Percentiles rank a stretch among this genome's conserved stretches.
Conservation (phyloP, 2,113 vertebrate genomes). For the Xiphophorus hellerii region DNA sequence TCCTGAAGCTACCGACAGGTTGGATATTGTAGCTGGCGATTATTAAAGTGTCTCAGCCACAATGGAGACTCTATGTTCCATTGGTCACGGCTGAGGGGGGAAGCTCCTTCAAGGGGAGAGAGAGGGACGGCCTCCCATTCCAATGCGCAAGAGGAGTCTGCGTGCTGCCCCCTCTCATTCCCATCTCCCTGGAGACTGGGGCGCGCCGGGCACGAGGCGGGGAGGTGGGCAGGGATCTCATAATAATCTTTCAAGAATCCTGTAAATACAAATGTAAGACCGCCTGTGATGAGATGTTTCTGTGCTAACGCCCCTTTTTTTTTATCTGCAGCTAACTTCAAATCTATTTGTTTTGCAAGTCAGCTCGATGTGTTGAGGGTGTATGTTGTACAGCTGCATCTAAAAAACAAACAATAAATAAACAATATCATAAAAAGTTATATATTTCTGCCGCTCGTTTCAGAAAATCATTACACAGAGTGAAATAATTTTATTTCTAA, state of each 20-base stretch:
- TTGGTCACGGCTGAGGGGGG: slow-evolving; percentile 94
- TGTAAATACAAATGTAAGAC: background rate
- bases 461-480: too few species aligned
- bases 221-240: slow-evolving; percentile 28
- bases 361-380: too few species aligned
- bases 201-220: slow-evolving; percentile 65
- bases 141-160: slow-evolving; percentile 89
- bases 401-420: too few species aligned
- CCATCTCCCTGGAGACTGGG: slow-evolving; percentile 90
- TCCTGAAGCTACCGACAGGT: slow-evolving; percentile 98
- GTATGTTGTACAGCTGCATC: too few species aligned
- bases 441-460: too few species aligned
- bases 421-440: too few species aligned
- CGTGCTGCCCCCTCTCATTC: slow-evolving; percentile 87
- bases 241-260: background rate
- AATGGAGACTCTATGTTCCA: slow-evolving; percentile 98
- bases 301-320: background rate
- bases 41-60: slow-evolving; percentile 97
- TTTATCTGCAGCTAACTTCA: too few species aligned
- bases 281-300: background rate
- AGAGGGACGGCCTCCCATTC: slow-evolving; percentile 84
- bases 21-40: slow-evolving; percentile 98
- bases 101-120: slow-evolving; percentile 81
- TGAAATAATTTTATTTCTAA: too few species aligned
- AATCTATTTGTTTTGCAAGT: too few species aligned